Conservation (phyloP, 2,797 vertebrate genomes). For the Acipenser oxyrinchus region DNA sequence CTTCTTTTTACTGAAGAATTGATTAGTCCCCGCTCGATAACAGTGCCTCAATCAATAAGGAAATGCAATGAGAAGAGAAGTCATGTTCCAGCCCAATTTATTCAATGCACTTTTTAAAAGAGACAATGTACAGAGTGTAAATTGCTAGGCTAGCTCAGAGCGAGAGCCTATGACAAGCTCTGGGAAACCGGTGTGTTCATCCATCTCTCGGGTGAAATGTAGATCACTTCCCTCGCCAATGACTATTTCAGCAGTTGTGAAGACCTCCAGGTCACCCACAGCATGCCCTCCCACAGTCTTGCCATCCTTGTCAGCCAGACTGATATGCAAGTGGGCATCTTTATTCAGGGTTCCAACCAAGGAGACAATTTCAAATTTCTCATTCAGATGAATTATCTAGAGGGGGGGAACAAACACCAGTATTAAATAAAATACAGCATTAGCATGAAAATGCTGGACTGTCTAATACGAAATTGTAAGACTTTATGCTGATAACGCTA, state of each 20-base stretch:
- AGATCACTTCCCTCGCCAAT: slow-evolving; percentile 32
- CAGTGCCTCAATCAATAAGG: slow-evolving; percentile 83
- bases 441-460: no score
- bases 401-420: slow-evolving; percentile 4
- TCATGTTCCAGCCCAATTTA: slow-evolving; percentile 81
- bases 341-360: slow-evolving; percentile 37
- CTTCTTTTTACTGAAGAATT: slow-evolving; percentile 72
- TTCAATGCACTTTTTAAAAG: slow-evolving; percentile 63
- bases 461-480: no score
- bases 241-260: slow-evolving; percentile 39
- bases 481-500: no score
- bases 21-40: slow-evolving; percentile 78
- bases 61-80: slow-evolving; percentile 57
- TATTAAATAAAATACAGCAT: not conserved
- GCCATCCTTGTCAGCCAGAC: slow-evolving; percentile 32
- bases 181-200: slow-evolving; percentile 46
- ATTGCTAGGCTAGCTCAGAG: slow-evolving; percentile 51
- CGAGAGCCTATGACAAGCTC: slow-evolving; percentile 53
- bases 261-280: slow-evolving; percentile 33
- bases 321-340: slow-evolving; percentile 33
- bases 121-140: slow-evolving; percentile 57
- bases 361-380: slow-evolving; percentile 38
- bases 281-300: slow-evolving; percentile 28
- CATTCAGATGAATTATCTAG: slow-evolving; percentile 38
- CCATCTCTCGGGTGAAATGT: slow-evolving; percentile 51